A percentile compares a stretch with the other conserved stretches of the same genome.
These are phyloP conservation scores for Sinelater perroti DNA, from an alignment of 2,888 invertebrate genomes.

Conservation along the genomic window DNA sequence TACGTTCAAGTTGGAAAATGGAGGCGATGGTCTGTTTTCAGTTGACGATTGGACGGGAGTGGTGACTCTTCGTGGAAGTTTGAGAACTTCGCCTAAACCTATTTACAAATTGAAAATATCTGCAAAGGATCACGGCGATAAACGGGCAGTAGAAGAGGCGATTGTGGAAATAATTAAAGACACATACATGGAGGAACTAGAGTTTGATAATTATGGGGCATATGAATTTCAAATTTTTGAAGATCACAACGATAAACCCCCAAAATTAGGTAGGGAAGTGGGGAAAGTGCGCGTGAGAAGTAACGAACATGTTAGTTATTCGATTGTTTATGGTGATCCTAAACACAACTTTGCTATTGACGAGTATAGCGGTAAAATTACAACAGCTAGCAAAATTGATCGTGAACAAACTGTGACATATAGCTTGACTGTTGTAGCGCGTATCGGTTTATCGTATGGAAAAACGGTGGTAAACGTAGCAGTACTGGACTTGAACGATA, in stretches of 20 bases:
- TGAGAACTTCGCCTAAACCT: slow-evolving; percentile 71
- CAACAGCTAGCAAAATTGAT: slow-evolving; percentile 81
- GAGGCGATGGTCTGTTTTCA: slow-evolving; percentile 81
- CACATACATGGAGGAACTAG: slow-evolving; percentile 74
- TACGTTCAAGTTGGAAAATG: slow-evolving; percentile 80
- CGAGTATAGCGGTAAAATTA: slow-evolving; percentile 79
- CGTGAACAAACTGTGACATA: slow-evolving; percentile 83
- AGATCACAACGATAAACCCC: slow-evolving; percentile 73
- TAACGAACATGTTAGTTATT: slow-evolving; percentile 68
- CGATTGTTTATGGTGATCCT: slow-evolving; percentile 83
- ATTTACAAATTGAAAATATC: slow-evolving; percentile 79
- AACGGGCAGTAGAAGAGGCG: slow-evolving; percentile 77
- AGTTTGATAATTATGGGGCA: slow-evolving; percentile 78
- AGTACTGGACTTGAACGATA: slow-evolving; percentile 90
- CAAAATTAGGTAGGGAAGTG: slow-evolving; percentile 74
- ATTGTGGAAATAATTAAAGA: slow-evolving; percentile 82
- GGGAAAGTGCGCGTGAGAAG: slow-evolving; percentile 75
- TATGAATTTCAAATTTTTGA: slow-evolving; percentile 87
- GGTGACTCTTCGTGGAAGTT: slow-evolving; percentile 72
- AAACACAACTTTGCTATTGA: slow-evolving; percentile 82
- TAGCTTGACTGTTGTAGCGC: slow-evolving; percentile 81
- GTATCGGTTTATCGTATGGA: slow-evolving; percentile 78
- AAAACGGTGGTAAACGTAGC: slow-evolving; percentile 82
- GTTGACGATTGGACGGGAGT: slow-evolving; percentile 82
- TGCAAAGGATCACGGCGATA: slow-evolving; percentile 83